Evolutionary conservation across 2,888 invertebrate genomes (phyloP).

Genomic region (Lottia gigantea): DNA sequence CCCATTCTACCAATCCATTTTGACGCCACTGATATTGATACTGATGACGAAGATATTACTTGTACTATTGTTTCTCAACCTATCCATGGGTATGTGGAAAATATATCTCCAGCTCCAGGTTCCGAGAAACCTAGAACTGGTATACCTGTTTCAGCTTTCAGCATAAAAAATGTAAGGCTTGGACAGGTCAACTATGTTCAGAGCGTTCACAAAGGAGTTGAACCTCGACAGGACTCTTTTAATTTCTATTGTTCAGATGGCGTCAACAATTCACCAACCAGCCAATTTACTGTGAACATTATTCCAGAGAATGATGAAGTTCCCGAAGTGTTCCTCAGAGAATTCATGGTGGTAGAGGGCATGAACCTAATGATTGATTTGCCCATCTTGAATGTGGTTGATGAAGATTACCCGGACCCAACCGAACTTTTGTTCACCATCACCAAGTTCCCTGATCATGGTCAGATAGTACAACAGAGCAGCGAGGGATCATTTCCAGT

Average conservation of each 20-base stretch:
- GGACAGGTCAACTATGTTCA: conserved; percentile 66
- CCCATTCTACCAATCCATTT: conserved; percentile 54
- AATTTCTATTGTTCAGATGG: conserved; percentile 66
- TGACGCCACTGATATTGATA: conserved; percentile 62
- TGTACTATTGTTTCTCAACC: conserved; percentile 64
- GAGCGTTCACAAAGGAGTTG: conserved; percentile 66
- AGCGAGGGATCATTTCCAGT: conserved; percentile 56
- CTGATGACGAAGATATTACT: conserved; percentile 54
- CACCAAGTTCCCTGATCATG: conserved; percentile 55
- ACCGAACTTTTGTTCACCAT: conserved; percentile 61
- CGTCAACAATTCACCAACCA: conserved; percentile 56
- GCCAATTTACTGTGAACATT: conserved; percentile 56
- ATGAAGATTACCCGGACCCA: conserved; percentile 59
- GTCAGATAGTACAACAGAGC: conserved; percentile 61
- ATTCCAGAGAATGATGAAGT: conserved; percentile 66
- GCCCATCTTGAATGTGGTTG: conserved; percentile 64
- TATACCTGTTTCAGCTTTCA: conserved; percentile 63
- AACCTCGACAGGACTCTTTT: conserved; percentile 63
- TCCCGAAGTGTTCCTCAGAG: conserved; percentile 61
- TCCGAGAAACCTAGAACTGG: conserved; percentile 61
- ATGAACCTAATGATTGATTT: conserved; percentile 64
- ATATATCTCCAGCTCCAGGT: conserved; percentile 62
- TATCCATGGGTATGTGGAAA: conserved; percentile 63
- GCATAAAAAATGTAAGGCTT: conserved; percentile 52
- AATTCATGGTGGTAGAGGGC: conserved; percentile 67